Base-by-base conservation (phyloP, 2,888 invertebrate species). In the Eilema griseolum region DNA sequence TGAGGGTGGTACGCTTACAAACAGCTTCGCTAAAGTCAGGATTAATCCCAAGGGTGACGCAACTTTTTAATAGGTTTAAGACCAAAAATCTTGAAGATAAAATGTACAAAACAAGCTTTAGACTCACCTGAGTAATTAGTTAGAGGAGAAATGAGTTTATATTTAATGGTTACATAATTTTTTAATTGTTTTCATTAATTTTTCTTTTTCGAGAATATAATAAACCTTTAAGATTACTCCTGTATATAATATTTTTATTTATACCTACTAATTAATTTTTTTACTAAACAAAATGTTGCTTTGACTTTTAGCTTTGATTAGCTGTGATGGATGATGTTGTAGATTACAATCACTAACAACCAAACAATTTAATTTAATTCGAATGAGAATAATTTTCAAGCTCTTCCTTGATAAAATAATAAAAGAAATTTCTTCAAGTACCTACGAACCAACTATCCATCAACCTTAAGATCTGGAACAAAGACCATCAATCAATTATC, bases 51-150 rank as follows among this genome's bases (percentile, higher is more conserved):
- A 62, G 46, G 73, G 81, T n/a, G 74, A 74, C 73, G 71, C 74
- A 82, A 82, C 76, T 81, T 82, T 82, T 83, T 79, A 82, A 82
- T 77, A 81, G 81, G 79, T 81, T 82, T 78, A 77, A 77, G 70
- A 73, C 81, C 81, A 73, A 81, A 75, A 72, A 79, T 77, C 72
- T 77, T 72, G 41, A 23, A 69, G 69, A 70, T 66, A 69, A 76
- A 80, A 78, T 76, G 65, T 75, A 73, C 72, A 67, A 73, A 84
- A 83, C 77, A 83, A 83, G n/a, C 77, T 77, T 79, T 77, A 66
- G 60, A 78, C 70, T 72, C 71, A 74, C 77, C 77, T 76, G 73
- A 66, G 69, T 80, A 82, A 82, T 78, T 80, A 80, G 77, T 76
- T 77, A 66, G 61, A 56, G 37, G 23, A 59, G 52, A 77, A 82